Evolutionary conservation across 2,888 invertebrate species (phyloP), one percentile per base, ranked within the genome.

Genomic region (Dicranocentrus wangi): DNA sequence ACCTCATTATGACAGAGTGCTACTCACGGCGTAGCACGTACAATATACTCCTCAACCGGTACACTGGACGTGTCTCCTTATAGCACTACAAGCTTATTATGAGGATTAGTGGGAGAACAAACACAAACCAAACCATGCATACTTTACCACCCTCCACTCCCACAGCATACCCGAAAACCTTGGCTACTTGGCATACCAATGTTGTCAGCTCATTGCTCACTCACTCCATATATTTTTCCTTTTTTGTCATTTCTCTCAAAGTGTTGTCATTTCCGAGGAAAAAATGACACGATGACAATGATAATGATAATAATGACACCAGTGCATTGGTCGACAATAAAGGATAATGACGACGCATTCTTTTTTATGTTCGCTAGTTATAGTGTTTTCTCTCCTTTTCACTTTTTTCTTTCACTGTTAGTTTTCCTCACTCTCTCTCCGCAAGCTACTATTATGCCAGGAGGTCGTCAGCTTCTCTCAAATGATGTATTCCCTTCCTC

Each of bases 291-390:
- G 77, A 77, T 77, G 77, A 69, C 69, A 77, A 51, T 63, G 78
- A 78, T 77, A 61, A 77, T 60, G 69, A 77, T 71, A 65, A 78
- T 77, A 78, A 70, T 70, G 78, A 71, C 78, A 71, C 78, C 28
- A 63, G 70, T 70, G 55, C 55, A 78, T 70, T 43, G 63, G 65
- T 61, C 65, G 71, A 63, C 78, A 78, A 78, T 70, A 78, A 66
- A 78, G 61, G 70, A 58, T 78, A 78, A 78, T 71, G 78, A 78
- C 55, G 70, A 70, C 53, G 53, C 69, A 69, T 69, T 69, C 53
- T n/a, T 69, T 69, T 53, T 69, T 69, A 61, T 61, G 61, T 21
- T 28, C 32, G 5, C 32, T 19, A 61, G 28, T n/a, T 28, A 28
- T 28, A 28, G 53, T 19, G 17, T 70, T 42, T 70, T 60, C 23